Conservation (phyloP, 2,888 invertebrate species). For the Yponomeuta sedellus region DNA sequence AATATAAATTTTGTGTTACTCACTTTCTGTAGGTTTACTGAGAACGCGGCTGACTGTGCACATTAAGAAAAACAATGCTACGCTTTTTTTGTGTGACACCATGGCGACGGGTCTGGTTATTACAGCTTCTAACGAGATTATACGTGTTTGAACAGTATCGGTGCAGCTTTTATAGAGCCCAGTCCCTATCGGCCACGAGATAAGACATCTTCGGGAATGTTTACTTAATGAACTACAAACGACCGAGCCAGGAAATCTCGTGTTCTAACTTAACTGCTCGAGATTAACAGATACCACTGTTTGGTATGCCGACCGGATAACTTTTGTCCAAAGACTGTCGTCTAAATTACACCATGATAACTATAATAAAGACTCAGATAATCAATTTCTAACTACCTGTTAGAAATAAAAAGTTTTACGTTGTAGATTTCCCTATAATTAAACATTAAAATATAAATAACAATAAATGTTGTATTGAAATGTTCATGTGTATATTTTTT, state of each 20-base stretch:
- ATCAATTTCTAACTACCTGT: too few relatives aligned
- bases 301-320: neutral
- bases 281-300: neutral
- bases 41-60: conserved; percentile 38
- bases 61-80: conserved; percentile 37
- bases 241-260: conserved; percentile 40
- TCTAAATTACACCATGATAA: too few relatives aligned
- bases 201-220: conserved; percentile 64
- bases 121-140: conserved; percentile 34
- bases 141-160: conserved; percentile 53
- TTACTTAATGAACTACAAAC: conserved; percentile 63
- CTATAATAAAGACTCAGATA: too few relatives aligned
- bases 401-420: too few relatives aligned
- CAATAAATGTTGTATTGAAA: too few relatives aligned
- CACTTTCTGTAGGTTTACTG: conserved; percentile 53
- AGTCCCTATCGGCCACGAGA: conserved; percentile 57
- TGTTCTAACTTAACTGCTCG: neutral
- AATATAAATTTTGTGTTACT: conserved; percentile 31
- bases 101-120: conserved; percentile 36
- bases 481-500: neutral
- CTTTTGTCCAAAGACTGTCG: neutral
- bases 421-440: too few relatives aligned
- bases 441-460: too few relatives aligned
- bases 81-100: conserved; percentile 42
- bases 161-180: conserved; percentile 54